Evolutionary conservation across 2,113 vertebrate genomes (phyloP), one percentile per base, ranked within the genome.

Genomic region (Tonatia bakeri): DNA sequence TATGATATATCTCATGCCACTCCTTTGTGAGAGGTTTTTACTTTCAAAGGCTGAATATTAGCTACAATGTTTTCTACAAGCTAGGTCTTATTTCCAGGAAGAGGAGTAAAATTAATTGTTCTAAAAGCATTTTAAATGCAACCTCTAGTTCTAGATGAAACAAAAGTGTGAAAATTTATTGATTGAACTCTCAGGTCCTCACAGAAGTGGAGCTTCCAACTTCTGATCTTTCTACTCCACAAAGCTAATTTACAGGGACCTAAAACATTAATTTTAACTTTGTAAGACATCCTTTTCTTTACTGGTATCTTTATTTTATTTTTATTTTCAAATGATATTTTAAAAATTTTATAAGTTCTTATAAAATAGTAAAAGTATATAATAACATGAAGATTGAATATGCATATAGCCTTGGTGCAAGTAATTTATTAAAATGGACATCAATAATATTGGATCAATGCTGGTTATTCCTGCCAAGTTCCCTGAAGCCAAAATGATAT

Each of bases 101-200:
- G 40, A 64, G 82, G 8, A 26, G 15, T 31, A 93, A 36, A 81
- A 59, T 77, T 91, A 81, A 59, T 77, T 91, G 75, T 86, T 87
- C 79, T 87, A 82, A 95, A 65, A 91, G 15, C 31, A 93, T 76
- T 96, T 94, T 67, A 80, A 86, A 83, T 70, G 47, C 28, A 70
- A 17, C 83, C 47, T 94, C 88, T 59, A 93, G 59, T 79, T 93
- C 59, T 88, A 75, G 24, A 22, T 65, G 47, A 87, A 95, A 50
- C 12, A 85, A 86, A 94, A 40, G 70, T 87, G 38, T 82, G 77
- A 94, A 96, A 54, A 89, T 65, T 52, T 93, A 85, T 88, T 91
- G 24, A 85, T 90, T 70, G 83, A 67, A 82, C 11, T 75, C 26
- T 79, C 65, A 88, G 76, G n/a, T 75, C 61, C 19, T 86, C 82